phyloP scores from a whole-genome alignment of 2,113 vertebrate genomes.

The Notarius quadriscutis region DNA sequence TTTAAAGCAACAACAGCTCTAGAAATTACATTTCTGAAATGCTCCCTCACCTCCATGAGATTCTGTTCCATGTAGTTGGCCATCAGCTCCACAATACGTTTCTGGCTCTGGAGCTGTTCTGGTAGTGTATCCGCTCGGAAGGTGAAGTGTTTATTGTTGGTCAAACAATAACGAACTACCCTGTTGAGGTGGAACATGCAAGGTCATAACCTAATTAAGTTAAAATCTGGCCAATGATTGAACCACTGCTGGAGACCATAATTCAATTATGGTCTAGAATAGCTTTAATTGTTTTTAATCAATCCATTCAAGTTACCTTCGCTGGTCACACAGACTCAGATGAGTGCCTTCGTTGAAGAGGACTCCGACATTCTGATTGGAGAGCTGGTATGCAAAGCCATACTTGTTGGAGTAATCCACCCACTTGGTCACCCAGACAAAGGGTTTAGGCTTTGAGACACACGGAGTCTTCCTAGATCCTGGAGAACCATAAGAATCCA shows the following conservation, averaged over 20 bases:
- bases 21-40: background rate
- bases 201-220: background rate
- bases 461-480: slow-evolving; percentile 86
- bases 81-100: slow-evolving; percentile 87
- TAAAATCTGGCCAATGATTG: background rate
- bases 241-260: too few species aligned
- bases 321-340: slow-evolving; percentile 87
- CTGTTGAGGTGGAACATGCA: slow-evolving; percentile 60
- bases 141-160: slow-evolving; percentile 88
- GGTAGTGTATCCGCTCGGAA: slow-evolving; percentile 82
- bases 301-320: slow-evolving; percentile 72
- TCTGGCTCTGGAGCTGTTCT: slow-evolving; percentile 85
- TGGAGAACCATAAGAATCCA: slow-evolving; percentile 58
- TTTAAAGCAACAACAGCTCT: background rate
- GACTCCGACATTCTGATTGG: slow-evolving; percentile 89
- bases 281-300: too few species aligned
- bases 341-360: slow-evolving; percentile 96
- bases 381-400: slow-evolving; percentile 96
- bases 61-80: slow-evolving; percentile 96
- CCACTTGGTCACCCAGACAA: slow-evolving; percentile 98
- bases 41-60: slow-evolving; percentile 85
- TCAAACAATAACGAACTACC: slow-evolving; percentile 89
- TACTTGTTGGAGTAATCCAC: slow-evolving; percentile 99
- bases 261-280: too few species aligned
- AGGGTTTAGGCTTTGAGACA: slow-evolving; percentile 83